phyloP scores from a whole-genome alignment of 64 coral and sea anemone genomes.

The Stichodactyla helianthus region DNA sequence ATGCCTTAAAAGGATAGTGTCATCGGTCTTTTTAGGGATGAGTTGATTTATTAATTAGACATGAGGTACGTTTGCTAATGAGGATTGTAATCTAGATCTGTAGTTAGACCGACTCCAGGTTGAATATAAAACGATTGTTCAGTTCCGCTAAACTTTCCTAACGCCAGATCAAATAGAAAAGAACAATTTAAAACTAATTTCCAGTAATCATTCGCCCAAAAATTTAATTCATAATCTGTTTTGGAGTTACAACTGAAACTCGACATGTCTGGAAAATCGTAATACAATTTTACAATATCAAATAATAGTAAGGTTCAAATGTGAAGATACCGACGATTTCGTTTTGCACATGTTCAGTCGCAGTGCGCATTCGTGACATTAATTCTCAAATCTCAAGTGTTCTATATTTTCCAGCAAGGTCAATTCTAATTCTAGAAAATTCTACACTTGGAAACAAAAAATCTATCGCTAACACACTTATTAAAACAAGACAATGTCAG shows the following conservation, averaged over 20 bases:
- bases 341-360: not conserved
- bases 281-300: too few relatives aligned
- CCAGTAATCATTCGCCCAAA: too few relatives aligned
- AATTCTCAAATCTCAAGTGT: not conserved
- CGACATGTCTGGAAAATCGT: too few relatives aligned
- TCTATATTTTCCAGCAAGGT: not conserved
- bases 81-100: not conserved
- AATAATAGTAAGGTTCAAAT: too few relatives aligned
- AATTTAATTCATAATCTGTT: too few relatives aligned
- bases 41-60: constrained; percentile 5
- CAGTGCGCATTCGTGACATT: not conserved
- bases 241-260: too few relatives aligned
- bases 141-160: not conserved
- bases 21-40: not conserved
- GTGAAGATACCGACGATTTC: too few relatives aligned
- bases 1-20: not conserved
- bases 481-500: not conserved
- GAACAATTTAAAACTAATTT: too few relatives aligned
- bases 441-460: not conserved
- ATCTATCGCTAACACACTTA: not conserved
- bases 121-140: not conserved
- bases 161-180: too few relatives aligned
- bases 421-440: not conserved
- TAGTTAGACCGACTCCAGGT: not conserved
- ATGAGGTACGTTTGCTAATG: not conserved